Evolutionary conservation across 2,113 vertebrate species (phyloP), one percentile per base, ranked within the genome.

Genomic region (Tylochromis polylepis): DNA sequence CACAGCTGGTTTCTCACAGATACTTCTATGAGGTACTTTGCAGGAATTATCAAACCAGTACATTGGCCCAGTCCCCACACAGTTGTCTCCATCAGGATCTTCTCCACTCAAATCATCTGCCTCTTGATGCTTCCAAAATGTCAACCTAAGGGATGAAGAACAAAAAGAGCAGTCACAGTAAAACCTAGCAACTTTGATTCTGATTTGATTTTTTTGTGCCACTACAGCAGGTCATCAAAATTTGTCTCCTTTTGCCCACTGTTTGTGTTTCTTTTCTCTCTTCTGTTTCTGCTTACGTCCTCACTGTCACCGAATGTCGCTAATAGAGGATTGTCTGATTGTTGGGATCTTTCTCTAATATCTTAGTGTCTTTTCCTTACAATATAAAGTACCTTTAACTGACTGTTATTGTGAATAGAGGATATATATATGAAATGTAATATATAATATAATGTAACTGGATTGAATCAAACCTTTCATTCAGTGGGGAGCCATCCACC

Each of bases 401-500:
- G 20, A n/a, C 20, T 53, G 51, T 53, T 53, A 53, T n/a, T 53
- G 20, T 53, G 18, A 53, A 20, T 51, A 43, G 2, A 43, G 2
- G 12, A 14, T 12, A 41, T 20, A 8, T 34, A 34, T 34, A 2
- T 53, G 49, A 53, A 53, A 53, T 51, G 16, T 51, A 51, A 51
- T 53, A 20, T 53, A 53, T 53, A 53, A 10, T 11, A 11, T n/a
- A n/a, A 55, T 55, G 1, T 55, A 55, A n/a, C 3, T 55, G 51
- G 51, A 55, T 11, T 55, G 1, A 22, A 29, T 82, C 46, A 60
- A 16, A 93, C 94, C 86, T 86, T 11, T 0, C 0, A 0, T 70
- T 1, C 20, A 93, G 90, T 4, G 5, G 4, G n/a, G 92, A 89
- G 10, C 65, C 43, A 2, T 95, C 93, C 8, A 51, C 41, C 94